These are phyloP conservation scores for Pammene aurita DNA, from an alignment of 2,888 invertebrate genomes.

Conservation along the genomic window DNA sequence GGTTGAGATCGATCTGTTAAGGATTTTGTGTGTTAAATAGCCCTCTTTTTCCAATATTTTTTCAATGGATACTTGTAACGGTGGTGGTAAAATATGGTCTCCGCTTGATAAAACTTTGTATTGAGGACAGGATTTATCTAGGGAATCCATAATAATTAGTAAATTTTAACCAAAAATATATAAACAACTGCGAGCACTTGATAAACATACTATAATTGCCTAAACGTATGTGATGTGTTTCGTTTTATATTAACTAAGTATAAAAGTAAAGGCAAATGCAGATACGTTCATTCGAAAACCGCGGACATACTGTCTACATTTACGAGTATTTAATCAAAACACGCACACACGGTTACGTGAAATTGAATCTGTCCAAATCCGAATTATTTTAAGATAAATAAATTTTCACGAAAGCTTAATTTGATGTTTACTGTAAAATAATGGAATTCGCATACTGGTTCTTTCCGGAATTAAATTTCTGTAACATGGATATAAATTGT, in stretches of 20 bases:
- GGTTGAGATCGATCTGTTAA: slow-evolving; percentile 47
- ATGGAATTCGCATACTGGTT: too few species aligned
- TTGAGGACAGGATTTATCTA: neutral
- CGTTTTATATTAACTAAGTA: too few species aligned
- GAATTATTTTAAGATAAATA: slow-evolving; percentile 5
- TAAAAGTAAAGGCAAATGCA: too few species aligned
- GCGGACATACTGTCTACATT: too few species aligned
- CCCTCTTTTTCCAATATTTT: slow-evolving; percentile 50
- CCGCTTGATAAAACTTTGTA: neutral
- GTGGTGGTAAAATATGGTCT: neutral
- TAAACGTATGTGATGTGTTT: too few species aligned
- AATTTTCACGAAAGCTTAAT: neutral
- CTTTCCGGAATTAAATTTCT: too few species aligned
- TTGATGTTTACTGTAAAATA: too few species aligned
- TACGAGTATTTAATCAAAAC: neutral
- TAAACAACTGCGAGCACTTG: neutral
- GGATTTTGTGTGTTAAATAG: slow-evolving; percentile 47
- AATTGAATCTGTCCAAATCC: neutral
- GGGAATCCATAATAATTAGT: neutral
- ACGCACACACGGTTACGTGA: neutral
- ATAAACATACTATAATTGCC: neutral
- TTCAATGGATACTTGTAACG: slow-evolving; percentile 48
- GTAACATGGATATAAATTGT: too few species aligned
- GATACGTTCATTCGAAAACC: too few species aligned
- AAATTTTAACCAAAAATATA: neutral